These are phyloP conservation scores for Phalacrocorax pelagicus DNA, from an alignment of 2,113 vertebrate species.

Conservation along the genomic window DNA sequence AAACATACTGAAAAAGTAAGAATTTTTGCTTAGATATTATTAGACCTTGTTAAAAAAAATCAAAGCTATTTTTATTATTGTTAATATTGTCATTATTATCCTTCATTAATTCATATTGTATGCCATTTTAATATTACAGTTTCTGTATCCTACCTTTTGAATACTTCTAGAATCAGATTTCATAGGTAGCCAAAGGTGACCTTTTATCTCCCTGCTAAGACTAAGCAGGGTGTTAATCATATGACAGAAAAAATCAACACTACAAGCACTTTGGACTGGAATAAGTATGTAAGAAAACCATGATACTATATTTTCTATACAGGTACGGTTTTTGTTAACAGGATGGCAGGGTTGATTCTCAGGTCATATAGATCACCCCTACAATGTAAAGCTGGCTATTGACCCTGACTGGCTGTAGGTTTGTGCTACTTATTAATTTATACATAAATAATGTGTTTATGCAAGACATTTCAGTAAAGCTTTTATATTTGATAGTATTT, in stretches of 20 bases:
- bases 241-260: neutral
- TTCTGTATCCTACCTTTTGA: neutral
- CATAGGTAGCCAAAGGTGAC: neutral
- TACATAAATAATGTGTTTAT: neutral
- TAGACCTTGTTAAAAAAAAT: neutral
- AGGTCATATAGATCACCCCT: neutral
- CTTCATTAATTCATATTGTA: neutral
- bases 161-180: neutral
- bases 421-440: neutral
- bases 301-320: neutral
- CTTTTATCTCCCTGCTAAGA: neutral
- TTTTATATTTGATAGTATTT: neutral
- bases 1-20: neutral
- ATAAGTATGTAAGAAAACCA: neutral
- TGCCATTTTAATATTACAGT: neutral
- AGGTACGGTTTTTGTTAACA: neutral
- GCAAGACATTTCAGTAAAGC: neutral
- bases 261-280: neutral
- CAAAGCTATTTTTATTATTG: neutral
- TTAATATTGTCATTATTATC: neutral
- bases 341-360: rapidly evolving
- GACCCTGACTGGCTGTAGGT: neutral
- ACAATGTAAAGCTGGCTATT: neutral
- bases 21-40: neutral
- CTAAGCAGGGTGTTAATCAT: neutral